Base-by-base conservation (phyloP, 2,113 vertebrate genomes). In the Azemiops feae region DNA sequence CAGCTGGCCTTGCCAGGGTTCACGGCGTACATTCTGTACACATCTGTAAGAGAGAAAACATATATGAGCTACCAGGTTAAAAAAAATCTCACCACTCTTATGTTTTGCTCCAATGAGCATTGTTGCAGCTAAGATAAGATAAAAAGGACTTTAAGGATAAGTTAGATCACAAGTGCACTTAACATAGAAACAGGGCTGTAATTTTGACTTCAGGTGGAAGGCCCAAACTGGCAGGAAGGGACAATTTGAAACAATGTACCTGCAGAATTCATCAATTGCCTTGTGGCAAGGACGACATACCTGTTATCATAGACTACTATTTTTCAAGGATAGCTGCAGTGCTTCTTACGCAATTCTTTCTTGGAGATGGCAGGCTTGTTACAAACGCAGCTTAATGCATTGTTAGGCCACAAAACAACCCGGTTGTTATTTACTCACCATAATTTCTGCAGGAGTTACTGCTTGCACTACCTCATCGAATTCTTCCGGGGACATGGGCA, bases 401-500 rank as follows among this genome's bases (percentile, higher is more conserved):
- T 45, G 14, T 52, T n/a, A 88, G 50, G 18, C 30, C 50, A 53
- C 50, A 55, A 89, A 89, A 4, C 1, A 0, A 0, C 3, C 74
- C 27, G 0, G 0, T 0, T 12, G 0, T 0, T 2, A 8, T 54
- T 0, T 30, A 97, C 98, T 25, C 94, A 99, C 99, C 98, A 98
- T 98, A 0, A 99, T 97, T 93, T 98, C 98, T 5, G 98, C 96
- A 0, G 97, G 57, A n/a, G 97, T 96, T 92, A 99, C 97, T 5
- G 97, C 97, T 57, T 96, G 97, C 34, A 98, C 97, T 89, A 99
- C 95, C 57, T 96, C 98, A 0, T 97, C 98, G n/a, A 98, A 99
- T 55, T 98, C 99, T 47, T 99, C 99, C 0, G 98, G 98, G 43
- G 99, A 99, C 98, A 99, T 98, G 54, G 99, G 99, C 88, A 99